Evolutionary conservation across 2,888 invertebrate genomes (phyloP).

Genomic region (Trachelus tabidus): DNA sequence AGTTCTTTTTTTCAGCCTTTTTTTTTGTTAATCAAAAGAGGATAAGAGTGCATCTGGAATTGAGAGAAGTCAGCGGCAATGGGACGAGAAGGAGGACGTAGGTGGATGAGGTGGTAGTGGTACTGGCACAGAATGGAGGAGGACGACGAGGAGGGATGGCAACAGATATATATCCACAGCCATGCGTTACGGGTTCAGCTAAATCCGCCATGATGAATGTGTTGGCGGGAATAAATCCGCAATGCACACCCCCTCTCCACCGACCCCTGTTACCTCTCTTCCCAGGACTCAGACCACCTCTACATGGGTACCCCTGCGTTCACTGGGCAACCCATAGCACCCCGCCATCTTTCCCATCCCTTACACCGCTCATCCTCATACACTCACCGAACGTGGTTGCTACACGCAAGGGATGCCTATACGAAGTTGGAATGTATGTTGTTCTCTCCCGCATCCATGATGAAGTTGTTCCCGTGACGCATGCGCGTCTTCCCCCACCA

Average conservation of each 20-base stretch:
- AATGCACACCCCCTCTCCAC: slow-evolving; percentile 63
- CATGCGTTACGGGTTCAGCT: slow-evolving; percentile 67
- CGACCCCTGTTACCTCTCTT: slow-evolving; percentile 23
- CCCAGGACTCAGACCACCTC: slow-evolving; percentile 27
- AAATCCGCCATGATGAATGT: slow-evolving; percentile 67
- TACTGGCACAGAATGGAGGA: slow-evolving; percentile 15
- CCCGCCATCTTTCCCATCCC: slow-evolving; percentile 34
- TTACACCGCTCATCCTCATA: slow-evolving; percentile 34
- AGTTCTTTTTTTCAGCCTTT: neutral
- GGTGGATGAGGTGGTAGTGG: slow-evolving; percentile 29
- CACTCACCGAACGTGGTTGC: slow-evolving; percentile 34
- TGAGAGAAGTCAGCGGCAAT: neutral
- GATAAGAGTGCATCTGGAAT: neutral
- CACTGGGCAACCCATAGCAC: slow-evolving; percentile 4
- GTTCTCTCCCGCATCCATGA: slow-evolving; percentile 42
- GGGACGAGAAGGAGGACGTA: neutral
- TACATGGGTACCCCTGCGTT: slow-evolving; percentile 26
- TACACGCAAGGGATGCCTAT: slow-evolving; percentile 18
- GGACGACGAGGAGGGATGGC: slow-evolving; percentile 46
- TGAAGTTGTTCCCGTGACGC: slow-evolving; percentile 44
- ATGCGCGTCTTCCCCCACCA: slow-evolving; percentile 7
- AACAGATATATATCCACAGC: slow-evolving; percentile 65
- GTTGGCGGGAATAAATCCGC: slow-evolving; percentile 67
- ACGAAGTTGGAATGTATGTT: slow-evolving; percentile 24
- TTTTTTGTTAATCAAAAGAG: neutral